These are phyloP conservation scores for Mycetomoellerius zeteki DNA, from an alignment of 1,140 invertebrate species.

Conservation along the genomic window DNA sequence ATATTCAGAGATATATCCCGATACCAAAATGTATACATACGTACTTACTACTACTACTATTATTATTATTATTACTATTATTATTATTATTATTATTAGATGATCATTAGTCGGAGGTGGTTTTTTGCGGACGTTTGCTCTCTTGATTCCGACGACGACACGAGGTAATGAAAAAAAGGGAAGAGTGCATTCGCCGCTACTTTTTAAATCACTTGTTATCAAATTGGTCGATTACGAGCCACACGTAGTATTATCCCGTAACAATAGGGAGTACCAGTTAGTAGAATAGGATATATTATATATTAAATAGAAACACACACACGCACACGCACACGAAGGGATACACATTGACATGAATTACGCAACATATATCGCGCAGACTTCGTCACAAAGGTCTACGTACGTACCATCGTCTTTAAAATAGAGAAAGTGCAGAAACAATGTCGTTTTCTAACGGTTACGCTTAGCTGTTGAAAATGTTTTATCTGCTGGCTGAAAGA, in stretches of 20 bases:
- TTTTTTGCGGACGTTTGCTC: constrained; percentile 31
- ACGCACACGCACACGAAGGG: background rate
- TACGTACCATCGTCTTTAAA: constrained; percentile 33
- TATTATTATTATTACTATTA: constrained; percentile 14
- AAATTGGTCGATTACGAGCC: constrained; percentile 52
- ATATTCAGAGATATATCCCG: constrained; percentile 59
- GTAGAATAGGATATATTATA: constrained; percentile 49
- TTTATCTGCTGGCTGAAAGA: background rate
- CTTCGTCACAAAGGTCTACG: constrained; percentile 45
- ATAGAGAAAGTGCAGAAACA: constrained; percentile 37
- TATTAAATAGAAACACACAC: constrained; percentile 36
- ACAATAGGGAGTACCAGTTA: constrained; percentile 41
- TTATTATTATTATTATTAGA: constrained; percentile 29
- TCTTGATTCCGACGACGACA: background rate
- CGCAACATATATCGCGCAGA: constrained; percentile 12
- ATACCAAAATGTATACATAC: constrained; percentile 45
- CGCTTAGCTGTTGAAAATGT: constrained; percentile 41
- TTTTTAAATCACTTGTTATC: constrained; percentile 62
- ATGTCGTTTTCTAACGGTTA: constrained; percentile 21
- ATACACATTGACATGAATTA: constrained; percentile 27
- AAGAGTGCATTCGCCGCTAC: constrained; percentile 35
- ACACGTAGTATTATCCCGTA: constrained; percentile 54
- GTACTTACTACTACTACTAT: constrained; percentile 8
- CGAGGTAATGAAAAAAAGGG: background rate
- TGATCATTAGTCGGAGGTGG: constrained; percentile 22